These are phyloP conservation scores for Sceloporus undulatus DNA, from an alignment of 2,113 vertebrate genomes.

Conservation along the genomic window DNA sequence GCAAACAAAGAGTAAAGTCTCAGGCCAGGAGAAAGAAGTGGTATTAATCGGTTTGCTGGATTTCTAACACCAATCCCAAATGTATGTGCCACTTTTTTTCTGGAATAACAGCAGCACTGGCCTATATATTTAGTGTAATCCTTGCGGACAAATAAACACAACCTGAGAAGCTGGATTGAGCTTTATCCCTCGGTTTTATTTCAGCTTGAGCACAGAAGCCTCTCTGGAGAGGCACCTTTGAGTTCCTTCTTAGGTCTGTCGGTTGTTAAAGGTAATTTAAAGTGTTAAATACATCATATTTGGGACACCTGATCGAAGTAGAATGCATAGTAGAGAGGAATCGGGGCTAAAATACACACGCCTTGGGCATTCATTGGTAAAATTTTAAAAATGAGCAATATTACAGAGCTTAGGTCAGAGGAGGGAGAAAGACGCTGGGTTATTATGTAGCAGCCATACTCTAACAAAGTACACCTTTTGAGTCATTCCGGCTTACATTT, in stretches of 20 bases:
- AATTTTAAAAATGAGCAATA: constrained; percentile 72
- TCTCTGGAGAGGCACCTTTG: constrained; percentile 73
- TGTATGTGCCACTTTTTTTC: too few relatives aligned
- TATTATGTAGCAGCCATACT: neutral
- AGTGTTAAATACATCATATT: constrained; percentile 85
- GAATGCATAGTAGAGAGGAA: constrained; percentile 81
- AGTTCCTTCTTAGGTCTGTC: constrained; percentile 59
- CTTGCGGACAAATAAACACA: neutral
- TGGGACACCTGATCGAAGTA: constrained; percentile 82
- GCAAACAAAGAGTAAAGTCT: too few relatives aligned
- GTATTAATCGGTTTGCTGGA: too few relatives aligned
- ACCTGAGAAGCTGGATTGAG: neutral
- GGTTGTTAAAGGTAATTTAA: constrained; percentile 65
- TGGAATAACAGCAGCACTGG: too few relatives aligned
- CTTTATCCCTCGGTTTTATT: constrained; percentile 45
- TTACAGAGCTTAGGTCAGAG: constrained; percentile 58
- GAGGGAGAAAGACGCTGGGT: constrained; percentile 19
- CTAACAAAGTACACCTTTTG: neutral
- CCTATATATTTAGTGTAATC: too few relatives aligned
- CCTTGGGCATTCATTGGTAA: constrained; percentile 64
- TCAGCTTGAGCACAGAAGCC: constrained; percentile 79
- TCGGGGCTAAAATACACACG: constrained; percentile 72
- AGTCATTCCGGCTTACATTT: neutral
- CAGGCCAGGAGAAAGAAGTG: too few relatives aligned
- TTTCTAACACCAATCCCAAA: too few relatives aligned